These are phyloP conservation scores for Helleia helle DNA, from an alignment of 2,888 invertebrate species.

Conservation along the genomic window DNA sequence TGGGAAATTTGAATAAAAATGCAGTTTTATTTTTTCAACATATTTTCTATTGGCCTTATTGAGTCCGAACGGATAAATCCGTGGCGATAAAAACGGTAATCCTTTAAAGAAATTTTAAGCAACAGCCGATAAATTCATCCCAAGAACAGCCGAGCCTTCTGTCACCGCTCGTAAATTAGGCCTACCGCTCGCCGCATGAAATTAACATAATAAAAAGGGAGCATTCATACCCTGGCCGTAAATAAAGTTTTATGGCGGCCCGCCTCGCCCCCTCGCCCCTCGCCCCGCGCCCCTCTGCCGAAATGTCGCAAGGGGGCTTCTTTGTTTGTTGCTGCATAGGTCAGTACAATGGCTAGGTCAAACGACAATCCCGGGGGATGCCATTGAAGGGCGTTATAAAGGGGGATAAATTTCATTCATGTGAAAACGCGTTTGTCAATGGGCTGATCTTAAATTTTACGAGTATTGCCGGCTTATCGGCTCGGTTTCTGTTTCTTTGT, in stretches of 20 bases:
- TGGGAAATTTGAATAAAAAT: no score
- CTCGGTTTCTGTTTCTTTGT: no score
- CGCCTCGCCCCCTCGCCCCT: constrained; percentile 62
- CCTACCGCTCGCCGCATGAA: constrained; percentile 32
- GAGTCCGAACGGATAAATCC: no score
- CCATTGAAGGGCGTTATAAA: neutral
- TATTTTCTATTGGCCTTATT: no score
- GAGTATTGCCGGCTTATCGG: neutral
- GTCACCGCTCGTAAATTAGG: constrained; percentile 47
- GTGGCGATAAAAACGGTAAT: no score
- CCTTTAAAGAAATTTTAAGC: constrained; percentile 4
- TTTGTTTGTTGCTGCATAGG: constrained; percentile 13
- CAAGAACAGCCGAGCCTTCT: constrained; percentile 16
- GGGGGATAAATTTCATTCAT: constrained; percentile 5
- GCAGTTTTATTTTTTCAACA: no score
- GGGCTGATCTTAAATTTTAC: constrained; percentile 3
- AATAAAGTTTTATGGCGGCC: constrained; percentile 65
- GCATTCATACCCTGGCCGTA: constrained; percentile 56
- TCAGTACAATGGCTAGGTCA: neutral
- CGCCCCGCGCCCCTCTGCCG: constrained; percentile 61
- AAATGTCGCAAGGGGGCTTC: constrained; percentile 37
- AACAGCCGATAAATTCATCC: constrained; percentile 18
- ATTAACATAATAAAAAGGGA: constrained; percentile 69
- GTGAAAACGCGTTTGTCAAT: constrained; percentile 1
- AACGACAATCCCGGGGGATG: neutral